These are phyloP conservation scores for Platichthys flesus DNA, from an alignment of 2,113 vertebrate species.

Conservation along the genomic window DNA sequence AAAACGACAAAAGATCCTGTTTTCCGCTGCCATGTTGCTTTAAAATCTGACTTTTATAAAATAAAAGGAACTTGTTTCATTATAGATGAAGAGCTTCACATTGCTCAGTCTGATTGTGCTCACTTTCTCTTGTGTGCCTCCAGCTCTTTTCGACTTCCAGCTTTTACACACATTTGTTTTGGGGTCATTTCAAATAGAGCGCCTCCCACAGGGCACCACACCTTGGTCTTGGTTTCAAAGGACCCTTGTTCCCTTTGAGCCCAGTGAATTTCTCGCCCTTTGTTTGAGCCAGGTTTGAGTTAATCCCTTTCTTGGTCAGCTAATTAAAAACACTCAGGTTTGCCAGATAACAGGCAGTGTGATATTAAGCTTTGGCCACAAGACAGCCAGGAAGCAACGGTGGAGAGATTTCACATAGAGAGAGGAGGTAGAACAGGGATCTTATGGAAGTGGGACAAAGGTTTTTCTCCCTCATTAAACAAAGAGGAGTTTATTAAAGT, in stretches of 20 bases:
- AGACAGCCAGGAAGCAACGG: background rate
- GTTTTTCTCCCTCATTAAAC: background rate
- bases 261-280: conserved; percentile 8
- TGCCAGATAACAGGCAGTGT: conserved; percentile 11
- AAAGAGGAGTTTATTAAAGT: no score
- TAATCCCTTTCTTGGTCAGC: conserved; percentile 17
- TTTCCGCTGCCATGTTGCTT: no score
- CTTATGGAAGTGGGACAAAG: background rate
- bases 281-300: conserved; percentile 2
- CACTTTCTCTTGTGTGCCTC: background rate
- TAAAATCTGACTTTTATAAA: no score
- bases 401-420: background rate
- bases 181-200: background rate
- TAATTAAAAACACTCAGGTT: conserved; percentile 26
- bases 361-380: conserved; percentile 7
- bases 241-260: background rate
- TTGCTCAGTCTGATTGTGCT: no score
- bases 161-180: background rate
- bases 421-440: background rate
- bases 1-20: no score
- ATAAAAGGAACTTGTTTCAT: no score
- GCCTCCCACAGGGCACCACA: background rate
- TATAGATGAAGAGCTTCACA: no score
- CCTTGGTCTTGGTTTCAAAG: background rate
- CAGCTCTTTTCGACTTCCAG: background rate